These are phyloP conservation scores for Zelleria hepariella DNA, from an alignment of 2,888 invertebrate genomes.

Conservation along the genomic window DNA sequence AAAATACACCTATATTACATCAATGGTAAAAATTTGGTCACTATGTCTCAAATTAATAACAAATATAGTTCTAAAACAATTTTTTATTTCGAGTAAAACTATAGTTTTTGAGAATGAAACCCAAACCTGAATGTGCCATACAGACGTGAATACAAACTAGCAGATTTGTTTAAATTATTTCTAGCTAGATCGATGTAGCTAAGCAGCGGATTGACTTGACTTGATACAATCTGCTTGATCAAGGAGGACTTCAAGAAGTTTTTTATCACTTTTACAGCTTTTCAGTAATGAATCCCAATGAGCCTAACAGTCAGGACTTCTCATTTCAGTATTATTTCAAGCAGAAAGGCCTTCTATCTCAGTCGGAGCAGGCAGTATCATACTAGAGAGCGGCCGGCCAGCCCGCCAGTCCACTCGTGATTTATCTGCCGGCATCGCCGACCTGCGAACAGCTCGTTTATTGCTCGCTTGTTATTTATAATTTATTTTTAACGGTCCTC, in stretches of 20 bases:
- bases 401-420: constrained; percentile 34
- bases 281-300: background rate
- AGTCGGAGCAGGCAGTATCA: background rate
- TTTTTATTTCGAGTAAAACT: too few species aligned
- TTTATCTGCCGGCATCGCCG: constrained; percentile 65
- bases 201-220: too few species aligned
- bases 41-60: too few species aligned
- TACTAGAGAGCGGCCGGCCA: constrained; percentile 23
- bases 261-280: background rate
- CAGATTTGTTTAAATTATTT: too few species aligned
- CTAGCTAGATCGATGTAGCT: too few species aligned
- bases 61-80: too few species aligned
- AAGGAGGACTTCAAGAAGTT: background rate
- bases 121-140: too few species aligned
- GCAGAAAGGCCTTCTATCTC: background rate
- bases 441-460: constrained; percentile 68
- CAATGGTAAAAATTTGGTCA: too few species aligned
- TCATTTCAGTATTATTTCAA: background rate
- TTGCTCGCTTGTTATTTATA: constrained; percentile 69
- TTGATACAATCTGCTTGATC: too few species aligned
- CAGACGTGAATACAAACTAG: too few species aligned
- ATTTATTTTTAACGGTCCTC: constrained; percentile 70
- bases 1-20: too few species aligned
- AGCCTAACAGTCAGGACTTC: background rate
- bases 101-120: too few species aligned